Percentiles rank a stretch among this genome's conserved stretches.
These are phyloP conservation scores for Chaetodon trifascialis DNA, from an alignment of 2,113 vertebrate genomes.

Conservation along the genomic window DNA sequence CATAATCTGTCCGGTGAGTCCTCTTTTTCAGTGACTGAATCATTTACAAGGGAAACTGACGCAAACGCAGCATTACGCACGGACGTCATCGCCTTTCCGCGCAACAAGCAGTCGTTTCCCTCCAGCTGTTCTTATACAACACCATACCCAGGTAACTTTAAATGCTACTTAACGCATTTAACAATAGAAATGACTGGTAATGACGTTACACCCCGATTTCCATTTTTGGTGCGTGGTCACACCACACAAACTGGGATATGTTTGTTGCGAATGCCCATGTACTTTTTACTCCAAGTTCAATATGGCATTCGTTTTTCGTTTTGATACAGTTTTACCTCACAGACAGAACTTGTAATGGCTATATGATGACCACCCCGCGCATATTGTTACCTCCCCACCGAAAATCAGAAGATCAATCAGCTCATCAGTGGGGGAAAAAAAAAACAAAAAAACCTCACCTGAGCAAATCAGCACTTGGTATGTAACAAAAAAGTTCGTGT, in stretches of 20 bases:
- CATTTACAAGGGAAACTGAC: not conserved
- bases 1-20: not conserved
- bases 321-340: not conserved
- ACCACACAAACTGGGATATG: not conserved
- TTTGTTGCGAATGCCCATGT: not conserved
- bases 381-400: not conserved
- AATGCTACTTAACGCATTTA: not conserved
- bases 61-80: constrained; percentile 27
- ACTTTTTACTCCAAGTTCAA: not conserved
- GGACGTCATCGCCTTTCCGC: constrained; percentile 1
- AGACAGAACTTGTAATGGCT: too few species aligned
- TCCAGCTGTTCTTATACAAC: not conserved
- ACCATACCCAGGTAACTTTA: not conserved
- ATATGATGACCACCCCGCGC: not conserved
- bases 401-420: not conserved
- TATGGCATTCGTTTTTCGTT: not conserved
- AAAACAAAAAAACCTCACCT: not conserved
- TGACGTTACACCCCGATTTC: not conserved
- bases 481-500: constrained; percentile 29
- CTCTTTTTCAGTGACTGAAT: not conserved
- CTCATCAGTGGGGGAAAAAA: not conserved
- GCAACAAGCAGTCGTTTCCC: constrained; percentile 30
- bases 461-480: not conserved
- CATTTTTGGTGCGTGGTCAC: not conserved
- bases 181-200: not conserved